Base-by-base conservation (phyloP, 2,113 vertebrate genomes). In the Furnarius figulus region DNA sequence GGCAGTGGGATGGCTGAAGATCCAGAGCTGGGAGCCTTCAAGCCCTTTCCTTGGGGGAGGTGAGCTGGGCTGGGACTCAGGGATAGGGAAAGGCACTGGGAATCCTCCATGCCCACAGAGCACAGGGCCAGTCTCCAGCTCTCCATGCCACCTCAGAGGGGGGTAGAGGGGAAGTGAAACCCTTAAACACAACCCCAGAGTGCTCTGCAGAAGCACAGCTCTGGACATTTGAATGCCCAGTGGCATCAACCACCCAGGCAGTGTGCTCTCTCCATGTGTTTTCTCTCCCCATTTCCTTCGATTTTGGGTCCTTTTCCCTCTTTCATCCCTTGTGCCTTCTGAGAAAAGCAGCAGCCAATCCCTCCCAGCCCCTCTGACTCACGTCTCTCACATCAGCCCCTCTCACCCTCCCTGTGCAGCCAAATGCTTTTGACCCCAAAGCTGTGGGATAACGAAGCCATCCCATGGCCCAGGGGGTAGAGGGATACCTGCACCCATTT, bases 381-480 rank as follows among this genome's bases (percentile, higher is more conserved):
- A 17, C 21, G 31, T 20, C 15, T 62, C 44, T 15, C 79, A 5
- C 0, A 0, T 50, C 3, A 0, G 50, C 74, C 33, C 61, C 35
- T 65, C 10, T 13, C 33, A 35, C 30, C 14, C 15, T 62, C 39
- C 50, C 53, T 12, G 22, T 30, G 53, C n/a, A 52, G 25, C 53
- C 71, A 73, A 72, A 93, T 11, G 16, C 35, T 61, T 92, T 33
- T 8, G 40, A 73, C 25, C 22, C 61, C 37, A 31, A 46, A 2
- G 4, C 25, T 19, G 28, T 37, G 65, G 31, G n/a, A 23, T 58
- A 28, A 46, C 11, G 28, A 59, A 80, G 62, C 24, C 58, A 52
- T 13, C 35, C 40, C 83, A 12, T 1, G 3, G 44, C 21, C 37
- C 8, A 2, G 16, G 27, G 12, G 31, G 24, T 35, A 75, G 23